These are phyloP conservation scores for Pardalotus punctatus DNA, from an alignment of 2,113 vertebrate species.

Conservation along the genomic window DNA sequence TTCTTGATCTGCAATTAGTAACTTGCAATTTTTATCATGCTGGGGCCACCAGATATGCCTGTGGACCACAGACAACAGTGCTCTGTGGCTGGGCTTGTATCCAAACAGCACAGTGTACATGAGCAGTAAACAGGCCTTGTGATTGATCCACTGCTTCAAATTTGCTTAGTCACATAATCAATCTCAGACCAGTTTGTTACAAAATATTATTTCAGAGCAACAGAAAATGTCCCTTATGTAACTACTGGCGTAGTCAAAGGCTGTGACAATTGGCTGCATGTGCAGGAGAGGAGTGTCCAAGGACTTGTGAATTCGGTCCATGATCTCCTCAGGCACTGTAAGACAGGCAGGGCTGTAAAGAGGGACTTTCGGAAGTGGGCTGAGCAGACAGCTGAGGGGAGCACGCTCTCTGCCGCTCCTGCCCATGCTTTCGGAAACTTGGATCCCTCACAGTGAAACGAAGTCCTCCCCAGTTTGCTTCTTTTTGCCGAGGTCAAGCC, in stretches of 20 bases:
- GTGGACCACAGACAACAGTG: not conserved
- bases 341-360: not conserved
- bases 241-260: not conserved
- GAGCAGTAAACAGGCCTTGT: not conserved
- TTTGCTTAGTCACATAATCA: not conserved
- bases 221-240: not conserved
- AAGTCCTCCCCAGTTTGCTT: not conserved
- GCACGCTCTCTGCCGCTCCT: not conserved
- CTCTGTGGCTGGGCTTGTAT: not conserved
- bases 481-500: too few species aligned
- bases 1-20: not conserved
- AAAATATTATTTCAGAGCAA: not conserved
- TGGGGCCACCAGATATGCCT: not conserved
- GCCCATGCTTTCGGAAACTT: not conserved
- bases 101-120: not conserved
- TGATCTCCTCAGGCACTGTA: rapidly evolving
- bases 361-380: not conserved
- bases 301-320: not conserved
- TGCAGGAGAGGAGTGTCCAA: not conserved
- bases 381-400: not conserved
- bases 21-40: not conserved
- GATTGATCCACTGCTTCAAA: not conserved
- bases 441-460: too few species aligned
- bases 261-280: not conserved
- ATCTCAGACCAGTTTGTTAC: not conserved